Base-by-base conservation (phyloP, 2,888 invertebrate species). In the Spodoptera exigua region DNA sequence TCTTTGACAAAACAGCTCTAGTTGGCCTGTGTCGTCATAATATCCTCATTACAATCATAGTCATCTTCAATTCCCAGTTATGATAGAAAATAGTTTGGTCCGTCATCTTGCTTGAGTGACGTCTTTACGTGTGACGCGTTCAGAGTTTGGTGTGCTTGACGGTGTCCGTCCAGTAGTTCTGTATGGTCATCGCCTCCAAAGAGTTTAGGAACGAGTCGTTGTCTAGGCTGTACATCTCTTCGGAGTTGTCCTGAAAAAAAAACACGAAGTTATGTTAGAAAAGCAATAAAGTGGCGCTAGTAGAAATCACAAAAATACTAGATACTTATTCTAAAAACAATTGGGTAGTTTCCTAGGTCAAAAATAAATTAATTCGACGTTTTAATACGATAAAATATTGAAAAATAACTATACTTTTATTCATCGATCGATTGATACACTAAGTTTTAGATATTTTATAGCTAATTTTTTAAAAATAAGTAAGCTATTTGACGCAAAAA, bases 151-250 rank as follows among this genome's bases (percentile, higher is more conserved):
- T 98, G 90, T 98, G 98, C 89, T 97, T 98, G 72, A 98, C 97
- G 76, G 96, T 97, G 90, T 98, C 98, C 52, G 98, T 98, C 98
- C 98, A 98, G 87, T 98, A 98, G 92, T 98, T 98, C 89, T 98
- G 98, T 86, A 98, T 98, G 76, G 98, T 98, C 97, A 98, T 98
- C 74, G 98, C 98, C 92, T 98, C 98, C 79, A 98, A 92, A 64
- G 98, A 98, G 92, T 98, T 98, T 64, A 98, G 95, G 94, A 98
- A 98, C 66, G 98, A 98, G 89, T 98, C 98, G 89, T 98, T 98
- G 94, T 98, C 98, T 91, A 98, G 92, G 83, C 98, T 98, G 92
- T 98, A 98, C 97, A 98, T 98, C 92, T 98, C 98, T 91, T 98
- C 98, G 5, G 97, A 97, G 86, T 97, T 98, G 89, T 98, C 98